Evolutionary conservation across 2,113 vertebrate species (phyloP), one percentile per base, ranked within the genome.

Genomic region (Lycocorax pyrrhopterus): DNA sequence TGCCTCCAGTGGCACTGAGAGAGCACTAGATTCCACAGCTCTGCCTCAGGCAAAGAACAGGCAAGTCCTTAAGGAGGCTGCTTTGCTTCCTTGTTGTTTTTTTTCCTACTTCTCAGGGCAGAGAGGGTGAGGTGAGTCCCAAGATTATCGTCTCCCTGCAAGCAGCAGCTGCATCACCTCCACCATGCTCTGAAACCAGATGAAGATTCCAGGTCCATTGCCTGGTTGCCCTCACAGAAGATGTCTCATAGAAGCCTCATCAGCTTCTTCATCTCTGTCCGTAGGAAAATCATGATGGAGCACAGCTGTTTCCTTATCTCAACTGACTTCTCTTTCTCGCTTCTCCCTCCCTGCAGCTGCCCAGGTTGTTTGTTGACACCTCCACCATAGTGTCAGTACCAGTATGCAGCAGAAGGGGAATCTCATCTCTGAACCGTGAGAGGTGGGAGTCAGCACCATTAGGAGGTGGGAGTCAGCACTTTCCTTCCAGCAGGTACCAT

Each of bases 301-400:
- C n/a, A n/a, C 13, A 26, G 17, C 32, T 74, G 37, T n/a, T 71
- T 72, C 41, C 69, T 92, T 51, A 32, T 78, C 53, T 79, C 39
- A 66, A 1, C 30, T 83, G 39, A 33, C 33, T 90, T 63, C 9
- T 84, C 33, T 75, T 90, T 77, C 37, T 75, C 32, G 7, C 23
- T 14, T 47, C 20, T 82, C 30, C 64, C 32, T 88, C 32, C 19
- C 5, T 56, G 9, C 29, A 58, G 26, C 67, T 73, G n/a, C 46
- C 33, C 55, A 46, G 32, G 30, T 52, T 80, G 25, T 33, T 93
- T 52, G 35, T 56, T 8, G 4, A 17, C 30, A 41, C 19, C 22
- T 90, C 47, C 33, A 43, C 12, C 0, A 0, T 6, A 58, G 9
- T 44, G 21, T 63, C 5, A 1, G 47, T 75, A 43, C 44, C 63